Conservation (phyloP, 2,888 invertebrate genomes). For the Drosophila sordidapex region DNA sequence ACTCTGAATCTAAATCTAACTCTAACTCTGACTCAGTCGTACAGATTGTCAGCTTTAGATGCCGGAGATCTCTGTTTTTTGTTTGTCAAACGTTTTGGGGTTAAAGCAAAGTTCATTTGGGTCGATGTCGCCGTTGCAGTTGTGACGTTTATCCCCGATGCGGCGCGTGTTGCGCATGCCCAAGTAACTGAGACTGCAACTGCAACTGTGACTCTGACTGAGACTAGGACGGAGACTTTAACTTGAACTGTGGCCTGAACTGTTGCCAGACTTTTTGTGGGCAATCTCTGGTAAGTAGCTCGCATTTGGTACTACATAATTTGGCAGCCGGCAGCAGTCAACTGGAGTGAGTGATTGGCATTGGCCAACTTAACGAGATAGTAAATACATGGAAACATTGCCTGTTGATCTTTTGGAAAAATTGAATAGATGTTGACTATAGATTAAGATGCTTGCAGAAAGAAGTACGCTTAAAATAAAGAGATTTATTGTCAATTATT, state of each 20-base stretch:
- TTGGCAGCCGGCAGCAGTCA: constrained; percentile 62
- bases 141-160: constrained; percentile 35
- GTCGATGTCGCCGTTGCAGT: constrained; percentile 60
- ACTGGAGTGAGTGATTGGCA: constrained; percentile 58
- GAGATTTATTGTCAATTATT: constrained; percentile 18
- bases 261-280: constrained; percentile 18
- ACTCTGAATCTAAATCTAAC: constrained; percentile 16
- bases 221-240: constrained; percentile 41
- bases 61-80: constrained; percentile 65
- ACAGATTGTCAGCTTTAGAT: constrained; percentile 73
- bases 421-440: constrained; percentile 26
- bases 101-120: constrained; percentile 73
- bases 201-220: neutral
- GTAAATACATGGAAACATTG: constrained; percentile 9
- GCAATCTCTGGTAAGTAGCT: constrained; percentile 45
- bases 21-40: constrained; percentile 21
- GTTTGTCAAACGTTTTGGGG: constrained; percentile 76
- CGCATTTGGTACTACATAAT: constrained; percentile 59
- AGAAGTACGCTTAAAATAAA: neutral
- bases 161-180: constrained; percentile 73
- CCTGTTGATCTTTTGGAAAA: constrained; percentile 27
- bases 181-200: constrained; percentile 43
- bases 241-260: constrained; percentile 64
- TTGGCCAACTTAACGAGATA: constrained; percentile 47
- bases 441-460: constrained; percentile 34